Percentiles rank a stretch among this genome's conserved stretches.
Conservation (phyloP, 2,888 invertebrate species). For the Pseudeuparius sepicola region DNA sequence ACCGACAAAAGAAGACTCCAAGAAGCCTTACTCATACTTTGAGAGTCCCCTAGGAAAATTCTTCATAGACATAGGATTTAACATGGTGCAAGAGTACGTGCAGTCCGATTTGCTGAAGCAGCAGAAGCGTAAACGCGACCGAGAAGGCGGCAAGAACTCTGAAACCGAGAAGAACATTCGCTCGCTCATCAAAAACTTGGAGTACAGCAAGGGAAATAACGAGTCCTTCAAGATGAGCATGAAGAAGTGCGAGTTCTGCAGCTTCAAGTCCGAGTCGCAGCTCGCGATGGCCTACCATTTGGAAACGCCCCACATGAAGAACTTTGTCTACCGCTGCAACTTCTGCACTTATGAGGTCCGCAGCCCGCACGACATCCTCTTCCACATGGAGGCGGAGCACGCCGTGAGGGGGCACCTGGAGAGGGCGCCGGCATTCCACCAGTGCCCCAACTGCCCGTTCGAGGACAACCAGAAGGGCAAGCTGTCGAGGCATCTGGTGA, state of each 20-base stretch:
- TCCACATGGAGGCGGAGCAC: constrained; percentile 88
- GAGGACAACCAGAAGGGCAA: constrained; percentile 91
- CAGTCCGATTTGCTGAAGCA: constrained; percentile 84
- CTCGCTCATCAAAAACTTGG: constrained; percentile 74
- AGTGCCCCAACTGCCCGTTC: constrained; percentile 88
- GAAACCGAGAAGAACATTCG: constrained; percentile 69
- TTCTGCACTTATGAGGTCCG: constrained; percentile 43
- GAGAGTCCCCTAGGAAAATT: constrained; percentile 82
- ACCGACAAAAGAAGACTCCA: constrained; percentile 42
- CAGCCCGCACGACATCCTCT: constrained; percentile 78
- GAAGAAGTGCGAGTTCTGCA: constrained; percentile 81
- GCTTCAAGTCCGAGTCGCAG: constrained; percentile 78
- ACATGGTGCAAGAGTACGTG: constrained; percentile 85
- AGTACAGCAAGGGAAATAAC: constrained; percentile 78
- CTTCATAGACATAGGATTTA: constrained; percentile 83
- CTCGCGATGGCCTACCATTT: constrained; percentile 78
- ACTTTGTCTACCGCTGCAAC: constrained; percentile 69
- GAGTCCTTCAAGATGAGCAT: constrained; percentile 56
- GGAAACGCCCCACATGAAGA: constrained; percentile 86
- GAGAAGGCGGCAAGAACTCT: constrained; percentile 55
- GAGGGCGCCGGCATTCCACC: constrained; percentile 77
- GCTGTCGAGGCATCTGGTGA: constrained; percentile 74
- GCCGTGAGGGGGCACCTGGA: constrained; percentile 74
- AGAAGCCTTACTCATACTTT: constrained; percentile 54
- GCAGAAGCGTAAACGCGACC: constrained; percentile 74